Conservation (phyloP, 1,140 invertebrate species). For the Aphaenogaster ashmeadi region DNA sequence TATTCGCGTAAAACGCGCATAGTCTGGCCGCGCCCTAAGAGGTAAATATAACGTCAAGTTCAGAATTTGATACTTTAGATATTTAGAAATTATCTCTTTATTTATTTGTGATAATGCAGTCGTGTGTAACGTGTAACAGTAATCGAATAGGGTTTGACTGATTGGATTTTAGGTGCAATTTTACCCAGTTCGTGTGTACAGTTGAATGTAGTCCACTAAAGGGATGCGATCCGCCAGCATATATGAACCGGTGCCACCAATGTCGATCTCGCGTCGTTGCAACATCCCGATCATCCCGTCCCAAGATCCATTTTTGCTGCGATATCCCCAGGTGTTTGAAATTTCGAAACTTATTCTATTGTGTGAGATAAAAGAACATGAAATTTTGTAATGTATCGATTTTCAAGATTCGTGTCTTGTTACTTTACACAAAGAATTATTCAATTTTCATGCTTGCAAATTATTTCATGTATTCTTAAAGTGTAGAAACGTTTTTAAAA, state of each 20-base stretch:
- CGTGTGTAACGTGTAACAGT: background rate
- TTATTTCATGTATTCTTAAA: background rate
- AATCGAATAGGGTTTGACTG: background rate
- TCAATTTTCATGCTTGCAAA: background rate
- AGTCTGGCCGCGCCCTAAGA: no score
- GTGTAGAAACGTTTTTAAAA: background rate
- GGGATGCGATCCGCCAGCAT: conserved; percentile 88
- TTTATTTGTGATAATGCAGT: background rate
- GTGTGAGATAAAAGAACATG: background rate
- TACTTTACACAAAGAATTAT: conserved; percentile 1
- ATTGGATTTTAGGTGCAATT: background rate
- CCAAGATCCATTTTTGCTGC: conserved; percentile 85
- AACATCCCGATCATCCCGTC: conserved; percentile 90
- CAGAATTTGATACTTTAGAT: no score
- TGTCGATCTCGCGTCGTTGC: conserved; percentile 88
- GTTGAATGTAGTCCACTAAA: conserved; percentile 89
- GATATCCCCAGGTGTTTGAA: conserved; percentile 88
- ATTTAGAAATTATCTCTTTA: no score
- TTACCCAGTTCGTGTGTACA: conserved; percentile 88
- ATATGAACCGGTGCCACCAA: conserved; percentile 89
- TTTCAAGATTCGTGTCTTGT: background rate
- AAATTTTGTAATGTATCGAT: background rate
- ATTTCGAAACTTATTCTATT: conserved; percentile 84
- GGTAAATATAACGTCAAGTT: no score
- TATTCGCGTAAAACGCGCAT: no score